phyloP scores from a whole-genome alignment of 2,888 invertebrate genomes.

The Athalia rosae region DNA sequence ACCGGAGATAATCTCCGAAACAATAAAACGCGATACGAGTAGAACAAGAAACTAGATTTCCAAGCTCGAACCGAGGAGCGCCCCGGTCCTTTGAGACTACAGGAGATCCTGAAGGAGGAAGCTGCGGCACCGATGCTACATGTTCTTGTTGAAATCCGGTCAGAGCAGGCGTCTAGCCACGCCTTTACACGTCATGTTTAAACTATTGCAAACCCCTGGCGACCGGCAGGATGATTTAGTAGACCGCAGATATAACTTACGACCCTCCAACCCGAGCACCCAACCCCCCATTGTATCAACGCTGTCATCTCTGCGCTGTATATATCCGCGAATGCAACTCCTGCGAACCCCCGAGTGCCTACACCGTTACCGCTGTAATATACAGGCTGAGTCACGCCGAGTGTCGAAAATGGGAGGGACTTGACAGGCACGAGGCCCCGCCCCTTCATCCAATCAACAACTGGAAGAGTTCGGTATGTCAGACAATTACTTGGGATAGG shows the following conservation, averaged over 20 bases:
- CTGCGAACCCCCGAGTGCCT: slow-evolving; percentile 4
- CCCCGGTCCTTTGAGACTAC: slow-evolving; percentile 18
- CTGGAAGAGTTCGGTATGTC: too few relatives aligned
- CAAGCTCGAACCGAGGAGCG: slow-evolving; percentile 7
- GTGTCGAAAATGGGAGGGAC: too few relatives aligned
- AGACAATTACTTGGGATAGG: too few relatives aligned
- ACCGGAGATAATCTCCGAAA: slow-evolving; percentile 1
- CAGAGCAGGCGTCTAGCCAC: slow-evolving; percentile 28
- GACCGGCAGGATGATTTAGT: slow-evolving; percentile 53
- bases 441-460: too few relatives aligned
- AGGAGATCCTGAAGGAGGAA: slow-evolving; percentile 10
- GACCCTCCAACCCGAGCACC: slow-evolving; percentile 30
- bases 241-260: slow-evolving; percentile 53
- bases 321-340: slow-evolving; percentile 17
- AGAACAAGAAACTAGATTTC: slow-evolving; percentile 13
- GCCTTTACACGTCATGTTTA: slow-evolving; percentile 49
- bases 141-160: slow-evolving; percentile 41
- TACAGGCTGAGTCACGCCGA: not conserved
- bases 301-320: slow-evolving; percentile 10
- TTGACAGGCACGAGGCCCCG: too few relatives aligned
- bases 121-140: not conserved
- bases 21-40: slow-evolving; percentile 28
- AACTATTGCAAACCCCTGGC: slow-evolving; percentile 55
- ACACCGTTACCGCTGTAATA: not conserved
- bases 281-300: slow-evolving; percentile 34